Percentiles rank a stretch among this genome's conserved stretches.
phyloP scores from a whole-genome alignment of 1,140 invertebrate genomes.

The Drosophila auraria region DNA sequence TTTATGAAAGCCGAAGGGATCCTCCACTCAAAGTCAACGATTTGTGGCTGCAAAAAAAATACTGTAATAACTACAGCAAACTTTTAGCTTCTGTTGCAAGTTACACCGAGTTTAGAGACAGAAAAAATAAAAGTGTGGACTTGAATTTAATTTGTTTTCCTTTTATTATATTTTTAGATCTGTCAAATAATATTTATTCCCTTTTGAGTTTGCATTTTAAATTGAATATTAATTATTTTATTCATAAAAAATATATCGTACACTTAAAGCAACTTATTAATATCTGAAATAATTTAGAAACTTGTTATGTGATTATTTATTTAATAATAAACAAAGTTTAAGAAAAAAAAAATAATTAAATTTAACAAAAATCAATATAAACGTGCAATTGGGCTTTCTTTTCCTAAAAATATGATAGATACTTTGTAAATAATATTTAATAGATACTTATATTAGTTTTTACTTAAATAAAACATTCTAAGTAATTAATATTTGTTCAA shows the following conservation, averaged over 20 bases:
- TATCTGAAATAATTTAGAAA: no score
- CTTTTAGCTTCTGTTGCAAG: conserved; percentile 32
- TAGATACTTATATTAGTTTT: background rate
- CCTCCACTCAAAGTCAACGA: conserved; percentile 30
- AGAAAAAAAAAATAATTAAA: background rate
- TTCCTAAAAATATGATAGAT: background rate
- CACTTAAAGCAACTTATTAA: no score
- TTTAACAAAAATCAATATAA: background rate
- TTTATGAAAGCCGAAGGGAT: conserved; percentile 48
- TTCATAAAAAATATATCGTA: background rate
- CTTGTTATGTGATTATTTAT: no score
- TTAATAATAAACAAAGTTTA: no score
- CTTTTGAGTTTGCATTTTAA: background rate
- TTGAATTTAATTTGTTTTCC: background rate
- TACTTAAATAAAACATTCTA: no score
- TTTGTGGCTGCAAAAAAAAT: conserved; percentile 2
- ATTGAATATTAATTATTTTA: no score
- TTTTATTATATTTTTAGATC: no score
- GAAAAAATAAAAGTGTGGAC: background rate
- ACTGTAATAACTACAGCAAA: conserved; percentile 15
- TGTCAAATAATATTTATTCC: no score
- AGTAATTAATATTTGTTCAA: no score
- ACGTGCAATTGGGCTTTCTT: background rate
- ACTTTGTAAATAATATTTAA: accelerated
- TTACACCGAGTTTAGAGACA: background rate